Base-by-base conservation (phyloP, 2,797 vertebrate species). In the Pterois miles region DNA sequence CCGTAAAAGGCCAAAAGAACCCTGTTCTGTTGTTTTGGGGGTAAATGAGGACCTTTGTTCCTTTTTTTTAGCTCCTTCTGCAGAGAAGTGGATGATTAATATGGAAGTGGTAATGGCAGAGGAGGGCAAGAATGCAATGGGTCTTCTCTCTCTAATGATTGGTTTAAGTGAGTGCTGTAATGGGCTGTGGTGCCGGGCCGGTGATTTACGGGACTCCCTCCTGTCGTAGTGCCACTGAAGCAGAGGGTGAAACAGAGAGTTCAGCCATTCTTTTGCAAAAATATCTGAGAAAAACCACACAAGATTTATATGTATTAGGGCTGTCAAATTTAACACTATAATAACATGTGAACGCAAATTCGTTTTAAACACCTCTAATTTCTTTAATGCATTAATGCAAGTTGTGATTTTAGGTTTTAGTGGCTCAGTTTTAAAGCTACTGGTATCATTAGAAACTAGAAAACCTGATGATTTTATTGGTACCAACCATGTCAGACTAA, bases 131-230 rank as follows among this genome's bases (percentile, higher is more conserved):
- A 81, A 89, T 84, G 83, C 88, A 81, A 80, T 92, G 85, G 89
- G 73, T 92, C 92, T 94, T 93, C 88, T 87, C 63, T 81, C 87
- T 90, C 79, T 93, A 93, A 93, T 91, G 92, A 95, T 92, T 92
- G 92, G 82, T 94, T 92, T 93, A 93, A 93, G 88, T 90, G 93
- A 94, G 91, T 86, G 88, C 89, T 88, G 83, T 92, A 94, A 95
- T 94, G 91, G 92, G 89, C 86, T 89, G 36, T 79, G 81, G 84
- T 88, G 83, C 80, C 77, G 65, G 65, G 65, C 63, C 18, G 29
- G 64, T 90, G 92, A 94, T 91, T 92, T 91, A 91, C 78, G 7
- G 69, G 62, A 65, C 59, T 76, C 86, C 74, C 76, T 85, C 77
- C 71, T 81, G 75, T 81, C 58, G 18, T 71, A 52, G 22, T 71